These are phyloP conservation scores for Hycleus phaleratus DNA, from an alignment of 1,140 invertebrate genomes.

Conservation along the genomic window DNA sequence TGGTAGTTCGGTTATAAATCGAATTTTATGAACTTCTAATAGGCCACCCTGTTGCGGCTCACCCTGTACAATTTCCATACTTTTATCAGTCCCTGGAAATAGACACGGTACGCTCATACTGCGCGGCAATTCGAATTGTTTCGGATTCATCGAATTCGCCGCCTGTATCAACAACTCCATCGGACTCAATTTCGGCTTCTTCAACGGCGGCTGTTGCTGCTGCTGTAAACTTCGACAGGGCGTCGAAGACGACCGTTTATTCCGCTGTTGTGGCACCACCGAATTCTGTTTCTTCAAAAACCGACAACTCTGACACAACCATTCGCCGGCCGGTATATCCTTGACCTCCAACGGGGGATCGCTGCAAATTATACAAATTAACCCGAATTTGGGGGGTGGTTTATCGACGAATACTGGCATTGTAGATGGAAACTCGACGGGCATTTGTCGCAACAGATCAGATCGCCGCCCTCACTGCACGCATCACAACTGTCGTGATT, in stretches of 20 bases:
- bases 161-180: constrained; percentile 71
- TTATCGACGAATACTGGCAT: constrained; percentile 63
- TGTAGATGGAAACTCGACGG: constrained; percentile 90
- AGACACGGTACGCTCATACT: constrained; percentile 68
- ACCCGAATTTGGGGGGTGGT: background rate
- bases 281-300: constrained; percentile 33
- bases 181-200: constrained; percentile 47
- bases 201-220: constrained; percentile 27
- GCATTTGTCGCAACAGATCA: constrained; percentile 93
- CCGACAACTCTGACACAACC: constrained; percentile 78
- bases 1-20: background rate
- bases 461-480: constrained; percentile 85
- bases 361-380: constrained; percentile 44
- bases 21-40: background rate
- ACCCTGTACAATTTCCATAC: constrained; percentile 30
- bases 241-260: constrained; percentile 27
- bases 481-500: constrained; percentile 91
- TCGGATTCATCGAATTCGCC: constrained; percentile 75
- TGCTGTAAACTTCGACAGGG: background rate
- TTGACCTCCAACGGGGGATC: constrained; percentile 82
- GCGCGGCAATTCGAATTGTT: constrained; percentile 77
- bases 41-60: background rate
- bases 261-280: constrained; percentile 9
- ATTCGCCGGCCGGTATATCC: constrained; percentile 84
- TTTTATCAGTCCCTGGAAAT: constrained; percentile 76